phyloP scores from a whole-genome alignment of 2,888 invertebrate species.

The Chrysodeixis includens region DNA sequence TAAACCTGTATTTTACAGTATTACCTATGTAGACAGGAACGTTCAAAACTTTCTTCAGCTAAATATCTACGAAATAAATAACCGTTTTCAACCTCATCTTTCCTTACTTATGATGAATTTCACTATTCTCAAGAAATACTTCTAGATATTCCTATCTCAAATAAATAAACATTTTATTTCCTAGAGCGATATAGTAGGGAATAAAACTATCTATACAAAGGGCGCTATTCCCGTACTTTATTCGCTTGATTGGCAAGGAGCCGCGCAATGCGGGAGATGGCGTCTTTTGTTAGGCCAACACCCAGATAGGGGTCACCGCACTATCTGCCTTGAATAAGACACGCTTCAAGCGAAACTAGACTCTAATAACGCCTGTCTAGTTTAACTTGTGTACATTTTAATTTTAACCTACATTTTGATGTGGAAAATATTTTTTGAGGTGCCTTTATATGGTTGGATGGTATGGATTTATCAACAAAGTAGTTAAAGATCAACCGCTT shows the following conservation, averaged over 20 bases:
- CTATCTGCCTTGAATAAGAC: neutral
- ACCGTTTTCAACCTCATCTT: no score
- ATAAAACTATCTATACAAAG: conserved; percentile 4
- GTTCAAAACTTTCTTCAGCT: no score
- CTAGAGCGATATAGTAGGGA: neutral
- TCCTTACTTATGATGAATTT: no score
- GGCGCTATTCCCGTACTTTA: conserved; percentile 1
- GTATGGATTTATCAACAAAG: no score
- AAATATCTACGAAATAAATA: no score
- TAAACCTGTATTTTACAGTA: no score
- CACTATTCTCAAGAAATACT: no score
- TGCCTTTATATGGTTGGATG: no score
- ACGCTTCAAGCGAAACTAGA: neutral
- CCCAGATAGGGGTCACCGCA: conserved; percentile 4
- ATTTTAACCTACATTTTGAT: no score
- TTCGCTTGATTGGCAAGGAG: conserved; percentile 7
- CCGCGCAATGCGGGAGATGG: neutral
- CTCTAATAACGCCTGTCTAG: neutral
- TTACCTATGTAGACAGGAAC: no score
- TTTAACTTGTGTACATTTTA: neutral
- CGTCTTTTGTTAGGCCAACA: conserved; percentile 7
- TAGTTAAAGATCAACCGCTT: no score
- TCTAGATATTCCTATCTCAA: neutral
- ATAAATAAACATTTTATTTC: neutral
- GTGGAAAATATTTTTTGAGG: no score